phyloP scores from a whole-genome alignment of 2,797 vertebrate genomes.

The Malurus splendens region DNA sequence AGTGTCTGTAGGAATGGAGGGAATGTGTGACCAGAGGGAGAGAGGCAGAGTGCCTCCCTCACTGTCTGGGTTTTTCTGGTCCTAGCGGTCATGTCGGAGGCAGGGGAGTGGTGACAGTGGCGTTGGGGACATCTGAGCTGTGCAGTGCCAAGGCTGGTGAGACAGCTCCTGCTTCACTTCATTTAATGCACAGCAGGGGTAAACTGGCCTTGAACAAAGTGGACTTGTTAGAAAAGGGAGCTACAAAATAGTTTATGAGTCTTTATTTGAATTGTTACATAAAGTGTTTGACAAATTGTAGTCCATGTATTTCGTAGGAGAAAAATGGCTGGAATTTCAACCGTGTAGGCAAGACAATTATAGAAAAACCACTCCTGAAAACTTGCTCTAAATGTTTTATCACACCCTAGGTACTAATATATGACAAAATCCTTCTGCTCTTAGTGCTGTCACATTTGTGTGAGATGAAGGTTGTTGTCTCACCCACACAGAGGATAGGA shows the following conservation, averaged over 20 bases:
- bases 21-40: background rate
- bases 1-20: accelerated
- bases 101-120: background rate
- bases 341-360: background rate
- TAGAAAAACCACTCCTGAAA: background rate
- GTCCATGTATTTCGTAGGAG: background rate
- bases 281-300: background rate
- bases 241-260: background rate
- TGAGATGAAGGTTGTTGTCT: constrained; percentile 45
- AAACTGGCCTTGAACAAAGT: background rate
- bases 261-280: background rate
- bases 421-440: constrained; percentile 40
- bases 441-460: constrained; percentile 27
- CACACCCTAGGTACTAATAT: constrained; percentile 14
- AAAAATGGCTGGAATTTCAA: background rate
- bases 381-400: constrained; percentile 2
- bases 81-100: background rate
- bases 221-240: background rate
- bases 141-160: background rate
- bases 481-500: constrained; percentile 25
- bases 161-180: background rate
- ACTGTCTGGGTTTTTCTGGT: accelerated
- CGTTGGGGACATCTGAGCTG: background rate
- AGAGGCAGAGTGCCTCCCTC: background rate
- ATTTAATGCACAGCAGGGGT: background rate